Conservation (phyloP, 1,140 invertebrate genomes). For the Himalopsyche phryganea region DNA sequence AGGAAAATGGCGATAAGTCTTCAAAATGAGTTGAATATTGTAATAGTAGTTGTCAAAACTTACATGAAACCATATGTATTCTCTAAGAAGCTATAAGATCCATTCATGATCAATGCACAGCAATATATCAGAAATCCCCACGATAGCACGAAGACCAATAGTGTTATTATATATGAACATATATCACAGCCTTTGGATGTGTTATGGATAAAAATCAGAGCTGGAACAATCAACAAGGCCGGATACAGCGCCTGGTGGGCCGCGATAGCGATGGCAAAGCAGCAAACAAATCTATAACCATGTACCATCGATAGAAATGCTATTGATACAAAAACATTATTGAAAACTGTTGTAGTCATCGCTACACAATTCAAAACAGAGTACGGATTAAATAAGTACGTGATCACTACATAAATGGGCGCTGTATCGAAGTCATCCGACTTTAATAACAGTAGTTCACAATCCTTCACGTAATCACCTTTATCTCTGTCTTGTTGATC, state of each 20-base stretch:
- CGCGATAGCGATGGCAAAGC: slow-evolving; percentile 68
- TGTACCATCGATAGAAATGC: slow-evolving; percentile 68
- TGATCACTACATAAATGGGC: slow-evolving; percentile 67
- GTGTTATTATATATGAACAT: slow-evolving; percentile 50
- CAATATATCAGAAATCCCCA: slow-evolving; percentile 50
- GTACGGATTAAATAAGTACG: slow-evolving; percentile 92
- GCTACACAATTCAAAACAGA: slow-evolving; percentile 87
- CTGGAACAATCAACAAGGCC: slow-evolving; percentile 76
- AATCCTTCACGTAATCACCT: slow-evolving; percentile 56
- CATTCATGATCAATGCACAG: slow-evolving; percentile 51
- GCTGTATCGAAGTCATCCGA: slow-evolving; percentile 53
- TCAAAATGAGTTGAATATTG: too few species aligned
- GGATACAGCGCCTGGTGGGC: slow-evolving; percentile 87
- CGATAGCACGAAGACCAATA: slow-evolving; percentile 46
- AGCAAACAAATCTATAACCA: slow-evolving; percentile 58
- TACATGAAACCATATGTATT: slow-evolving; percentile 84
- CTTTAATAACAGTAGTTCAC: slow-evolving; percentile 57
- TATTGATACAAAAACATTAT: slow-evolving; percentile 76
- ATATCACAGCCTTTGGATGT: slow-evolving; percentile 48
- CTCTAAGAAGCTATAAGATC: slow-evolving; percentile 70
- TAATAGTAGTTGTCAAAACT: slow-evolving; percentile 41
- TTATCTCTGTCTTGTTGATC: slow-evolving; percentile 48
- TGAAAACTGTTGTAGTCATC: slow-evolving; percentile 85
- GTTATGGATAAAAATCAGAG: slow-evolving; percentile 53
- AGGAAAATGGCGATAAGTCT: too few species aligned